These are phyloP conservation scores for Drosophila kepulauana DNA, from an alignment of 1,140 invertebrate species.

Conservation along the genomic window DNA sequence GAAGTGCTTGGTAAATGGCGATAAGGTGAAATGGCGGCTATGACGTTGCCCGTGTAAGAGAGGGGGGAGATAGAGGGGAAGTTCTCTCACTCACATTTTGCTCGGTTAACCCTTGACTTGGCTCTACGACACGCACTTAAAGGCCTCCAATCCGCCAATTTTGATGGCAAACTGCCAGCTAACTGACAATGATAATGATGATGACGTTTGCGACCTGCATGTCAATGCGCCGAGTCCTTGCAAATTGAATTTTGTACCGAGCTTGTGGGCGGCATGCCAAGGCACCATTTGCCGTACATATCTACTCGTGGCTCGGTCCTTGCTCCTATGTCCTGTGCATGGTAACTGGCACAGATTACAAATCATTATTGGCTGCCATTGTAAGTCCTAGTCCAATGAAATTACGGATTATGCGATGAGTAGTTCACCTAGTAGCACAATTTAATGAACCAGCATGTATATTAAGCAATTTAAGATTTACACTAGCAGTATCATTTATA, in stretches of 20 bases:
- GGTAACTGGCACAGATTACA: constrained; percentile 51
- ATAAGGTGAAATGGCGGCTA: constrained; percentile 66
- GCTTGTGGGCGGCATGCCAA: constrained; percentile 35
- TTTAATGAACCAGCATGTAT: not conserved
- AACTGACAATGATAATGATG: constrained; percentile 56
- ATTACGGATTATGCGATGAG: constrained; percentile 8
- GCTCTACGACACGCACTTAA: constrained; percentile 64
- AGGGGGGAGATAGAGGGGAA: too few species aligned
- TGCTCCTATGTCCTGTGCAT: constrained; percentile 27
- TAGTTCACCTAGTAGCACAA: constrained; percentile 1
- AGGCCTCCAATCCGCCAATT: constrained; percentile 63
- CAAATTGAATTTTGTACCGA: constrained; percentile 58
- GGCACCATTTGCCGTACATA: constrained; percentile 5
- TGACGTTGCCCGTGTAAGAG: too few species aligned
- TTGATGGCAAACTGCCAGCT: constrained; percentile 71
- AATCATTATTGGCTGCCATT: constrained; percentile 55
- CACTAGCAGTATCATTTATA: too few species aligned
- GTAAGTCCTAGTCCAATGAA: constrained; percentile 30
- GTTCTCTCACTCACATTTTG: not conserved
- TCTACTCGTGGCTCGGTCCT: constrained; percentile 26
- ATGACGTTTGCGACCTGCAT: constrained; percentile 57
- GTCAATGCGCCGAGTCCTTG: constrained; percentile 49
- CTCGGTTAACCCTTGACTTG: constrained; percentile 73
- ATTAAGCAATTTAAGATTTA: too few species aligned
- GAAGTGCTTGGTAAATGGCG: constrained; percentile 75